Evolutionary conservation across 2,113 vertebrate species (phyloP), one percentile per base, ranked within the genome.

Genomic region (Cottus gobio): DNA sequence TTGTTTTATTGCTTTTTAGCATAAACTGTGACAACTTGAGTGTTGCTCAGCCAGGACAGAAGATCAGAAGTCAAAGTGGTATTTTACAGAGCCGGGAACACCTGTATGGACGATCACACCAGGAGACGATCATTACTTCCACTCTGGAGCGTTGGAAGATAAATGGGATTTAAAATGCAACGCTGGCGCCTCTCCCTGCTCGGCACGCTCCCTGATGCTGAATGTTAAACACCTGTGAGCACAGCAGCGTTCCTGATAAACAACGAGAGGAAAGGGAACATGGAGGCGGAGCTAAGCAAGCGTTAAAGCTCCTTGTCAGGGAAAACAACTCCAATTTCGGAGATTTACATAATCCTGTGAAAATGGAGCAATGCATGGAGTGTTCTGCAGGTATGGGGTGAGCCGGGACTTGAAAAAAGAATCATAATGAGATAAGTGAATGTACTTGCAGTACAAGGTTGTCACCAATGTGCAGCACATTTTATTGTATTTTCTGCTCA

Each of bases 11-110:
- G 80, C 80, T 88, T 85, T 86, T 79, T 5, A 86, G 89, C 82
- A 82, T 87, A 85, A 93, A 90, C 87, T 93, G 90, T 94, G 89
- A 92, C 81, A 82, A 78, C 80, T 86, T 75, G 39, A 83, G 61
- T 75, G 58, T 93, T 88, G 84, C 85, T 85, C 84, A 79, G 79
- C 68, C n/a, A n/a, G n/a, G n/a, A n/a, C n/a, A n/a, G n/a, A n/a
- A n/a, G n/a, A n/a, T n/a, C n/a, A n/a, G n/a, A n/a, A n/a, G n/a
- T n/a, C n/a, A n/a, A n/a, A n/a, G n/a, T n/a, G n/a, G 52, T 48
- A 5, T n/a, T 67, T 71, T 37, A 8, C 77, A 13, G 15, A 61
- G 70, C 56, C 39, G 73, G 37, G 61, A 78, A 7, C 79, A 77
- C 79, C 79, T 86, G 66, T 62, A n/a, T 50, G 77, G 52, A 37